Percentiles rank a stretch among this genome's conserved stretches.
phyloP scores from a whole-genome alignment of 2,888 invertebrate species.

The Venusia cambrica region DNA sequence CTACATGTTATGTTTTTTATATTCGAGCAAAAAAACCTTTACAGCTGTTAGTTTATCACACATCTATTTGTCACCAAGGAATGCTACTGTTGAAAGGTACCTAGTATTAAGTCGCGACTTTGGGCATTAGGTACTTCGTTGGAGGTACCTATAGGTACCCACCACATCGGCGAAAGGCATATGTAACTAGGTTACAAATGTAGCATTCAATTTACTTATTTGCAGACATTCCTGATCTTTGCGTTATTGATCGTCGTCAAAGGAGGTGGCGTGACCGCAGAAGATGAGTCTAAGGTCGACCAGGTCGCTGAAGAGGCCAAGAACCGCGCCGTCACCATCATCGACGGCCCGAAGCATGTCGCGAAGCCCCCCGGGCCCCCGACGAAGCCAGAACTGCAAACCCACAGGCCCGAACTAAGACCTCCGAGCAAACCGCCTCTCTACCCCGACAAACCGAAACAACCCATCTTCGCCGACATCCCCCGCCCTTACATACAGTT shows the following conservation, averaged over 20 bases:
- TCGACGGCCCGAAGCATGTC: slow-evolving; percentile 58
- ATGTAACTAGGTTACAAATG: slow-evolving; percentile 1
- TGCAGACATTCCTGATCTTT: slow-evolving; percentile 74
- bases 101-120: no score
- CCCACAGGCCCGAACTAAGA: slow-evolving; percentile 46
- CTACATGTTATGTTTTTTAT: slow-evolving; percentile 4
- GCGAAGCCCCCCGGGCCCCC: slow-evolving; percentile 31
- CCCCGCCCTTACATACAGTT: slow-evolving; percentile 47
- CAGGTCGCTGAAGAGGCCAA: slow-evolving; percentile 65
- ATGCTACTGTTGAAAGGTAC: no score
- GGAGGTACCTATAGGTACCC: no score
- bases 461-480: slow-evolving; percentile 43
- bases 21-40: no score
- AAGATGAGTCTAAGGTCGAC: slow-evolving; percentile 52
- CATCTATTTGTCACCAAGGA: no score
- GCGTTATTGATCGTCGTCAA: slow-evolving; percentile 72
- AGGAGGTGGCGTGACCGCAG: slow-evolving; percentile 57
- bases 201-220: slow-evolving; percentile 31
- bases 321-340: slow-evolving; percentile 53
- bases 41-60: no score
- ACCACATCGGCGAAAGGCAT: no score
- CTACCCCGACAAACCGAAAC: slow-evolving; percentile 47
- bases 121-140: no score
- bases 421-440: slow-evolving; percentile 64
- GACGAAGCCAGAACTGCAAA: slow-evolving; percentile 38